Evolutionary conservation across 2,113 vertebrate genomes (phyloP).

Genomic region (Recurvirostra avosetta): DNA sequence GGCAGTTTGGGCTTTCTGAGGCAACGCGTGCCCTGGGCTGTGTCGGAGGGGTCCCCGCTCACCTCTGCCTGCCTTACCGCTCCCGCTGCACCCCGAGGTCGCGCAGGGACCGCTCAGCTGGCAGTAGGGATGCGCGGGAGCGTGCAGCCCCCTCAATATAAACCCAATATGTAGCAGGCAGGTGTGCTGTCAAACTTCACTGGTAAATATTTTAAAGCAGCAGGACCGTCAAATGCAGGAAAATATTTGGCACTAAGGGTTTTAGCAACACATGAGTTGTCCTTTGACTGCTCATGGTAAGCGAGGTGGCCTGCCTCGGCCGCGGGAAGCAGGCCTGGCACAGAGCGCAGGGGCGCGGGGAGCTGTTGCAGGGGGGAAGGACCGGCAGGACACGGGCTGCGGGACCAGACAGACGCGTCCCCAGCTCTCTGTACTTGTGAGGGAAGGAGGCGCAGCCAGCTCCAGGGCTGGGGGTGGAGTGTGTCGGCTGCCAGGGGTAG

Average conservation of each 20-base stretch:
- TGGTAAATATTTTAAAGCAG: not conserved
- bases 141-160: accelerated
- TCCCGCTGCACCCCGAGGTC: accelerated
- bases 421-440: too few relatives aligned
- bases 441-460: not conserved
- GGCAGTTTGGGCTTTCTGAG: not conserved
- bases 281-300: not conserved
- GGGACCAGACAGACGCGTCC: accelerated
- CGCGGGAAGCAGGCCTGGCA: not conserved
- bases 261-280: not conserved
- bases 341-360: accelerated
- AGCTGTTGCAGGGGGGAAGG: not conserved
- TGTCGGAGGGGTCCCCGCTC: not conserved
- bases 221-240: not conserved
- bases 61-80: not conserved
- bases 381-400: not conserved
- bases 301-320: accelerated
- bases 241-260: not conserved
- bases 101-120: too few relatives aligned
- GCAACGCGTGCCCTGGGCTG: not conserved
- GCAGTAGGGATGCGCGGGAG: not conserved
- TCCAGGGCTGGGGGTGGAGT: not conserved
- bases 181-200: too few relatives aligned
- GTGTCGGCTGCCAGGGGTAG: not conserved
- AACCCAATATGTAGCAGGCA: accelerated